phyloP scores from a whole-genome alignment of 2,888 invertebrate genomes.

The Pheosia gnoma region DNA sequence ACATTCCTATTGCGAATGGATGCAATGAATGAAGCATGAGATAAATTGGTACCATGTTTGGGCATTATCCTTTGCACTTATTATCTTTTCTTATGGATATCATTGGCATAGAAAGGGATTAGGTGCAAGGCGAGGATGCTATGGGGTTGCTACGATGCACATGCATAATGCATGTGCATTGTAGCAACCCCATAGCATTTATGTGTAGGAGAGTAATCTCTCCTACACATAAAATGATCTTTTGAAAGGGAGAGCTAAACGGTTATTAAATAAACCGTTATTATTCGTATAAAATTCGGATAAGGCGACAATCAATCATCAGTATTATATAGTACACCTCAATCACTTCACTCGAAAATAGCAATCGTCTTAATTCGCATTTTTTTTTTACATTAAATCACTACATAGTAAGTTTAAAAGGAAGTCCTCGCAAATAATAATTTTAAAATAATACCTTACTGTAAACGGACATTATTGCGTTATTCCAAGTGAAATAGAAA shows the following conservation, averaged over 20 bases:
- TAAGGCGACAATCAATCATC: slow-evolving; percentile 67
- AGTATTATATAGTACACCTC: slow-evolving; percentile 36
- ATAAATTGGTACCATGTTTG: too few species aligned
- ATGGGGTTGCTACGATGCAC: slow-evolving; percentile 7
- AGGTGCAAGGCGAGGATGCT: neutral
- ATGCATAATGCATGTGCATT: too few species aligned
- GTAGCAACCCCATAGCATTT: too few species aligned
- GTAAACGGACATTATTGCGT: neutral
- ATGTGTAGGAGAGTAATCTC: too few species aligned
- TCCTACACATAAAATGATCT: slow-evolving; percentile 24
- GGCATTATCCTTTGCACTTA: too few species aligned
- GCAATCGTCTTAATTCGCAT: neutral
- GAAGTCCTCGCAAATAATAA: neutral
- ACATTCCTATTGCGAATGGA: too few species aligned
- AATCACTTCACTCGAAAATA: slow-evolving; percentile 5
- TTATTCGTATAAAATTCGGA: slow-evolving; percentile 61
- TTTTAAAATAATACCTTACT: neutral
- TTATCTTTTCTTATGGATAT: too few species aligned
- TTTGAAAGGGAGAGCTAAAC: slow-evolving; percentile 37
- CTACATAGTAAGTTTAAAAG: too few species aligned
- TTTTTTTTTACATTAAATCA: neutral
- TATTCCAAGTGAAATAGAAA: neutral
- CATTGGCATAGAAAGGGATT: neutral
- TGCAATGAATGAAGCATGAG: too few species aligned
- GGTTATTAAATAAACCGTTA: slow-evolving; percentile 49